Percentiles rank a stretch among this genome's conserved stretches.
These are phyloP conservation scores for Coccyzus lansbergi DNA, from an alignment of 2,797 vertebrate genomes.

Conservation along the genomic window DNA sequence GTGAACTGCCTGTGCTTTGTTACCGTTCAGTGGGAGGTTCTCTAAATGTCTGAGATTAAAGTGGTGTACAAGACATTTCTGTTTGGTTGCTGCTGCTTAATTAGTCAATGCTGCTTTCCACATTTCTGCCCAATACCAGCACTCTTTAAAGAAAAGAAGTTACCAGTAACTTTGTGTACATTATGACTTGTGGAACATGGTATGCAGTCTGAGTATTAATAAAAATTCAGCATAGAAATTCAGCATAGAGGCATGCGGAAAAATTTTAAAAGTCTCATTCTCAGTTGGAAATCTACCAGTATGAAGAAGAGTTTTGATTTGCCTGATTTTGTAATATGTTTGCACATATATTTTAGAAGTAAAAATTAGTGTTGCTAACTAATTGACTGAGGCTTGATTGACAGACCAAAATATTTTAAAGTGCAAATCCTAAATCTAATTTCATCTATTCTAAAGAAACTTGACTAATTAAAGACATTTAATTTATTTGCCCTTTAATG, in stretches of 20 bases:
- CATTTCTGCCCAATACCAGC: not conserved
- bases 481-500: not conserved
- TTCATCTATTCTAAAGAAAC: constrained; percentile 32
- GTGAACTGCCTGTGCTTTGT: constrained; percentile 34
- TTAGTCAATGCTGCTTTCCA: constrained; percentile 31
- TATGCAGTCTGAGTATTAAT: not conserved
- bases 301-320: not conserved
- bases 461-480: constrained; percentile 34
- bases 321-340: not conserved
- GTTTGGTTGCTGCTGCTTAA: constrained; percentile 44
- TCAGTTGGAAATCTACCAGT: not conserved
- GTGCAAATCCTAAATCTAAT: constrained; percentile 27
- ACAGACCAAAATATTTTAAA: constrained; percentile 44
- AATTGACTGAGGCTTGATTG: constrained; percentile 35
- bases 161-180: not conserved
- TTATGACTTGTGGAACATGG: not conserved
- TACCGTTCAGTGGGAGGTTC: not conserved
- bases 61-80: constrained; percentile 22
- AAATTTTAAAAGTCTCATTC: not conserved
- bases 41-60: constrained; percentile 3
- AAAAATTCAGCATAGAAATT: constrained; percentile 19
- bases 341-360: constrained; percentile 24
- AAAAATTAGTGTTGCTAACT: not conserved
- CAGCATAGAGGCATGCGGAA: not conserved
- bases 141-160: constrained; percentile 22